These are phyloP conservation scores for Promerops cafer DNA, from an alignment of 2,113 vertebrate genomes.

Conservation along the genomic window DNA sequence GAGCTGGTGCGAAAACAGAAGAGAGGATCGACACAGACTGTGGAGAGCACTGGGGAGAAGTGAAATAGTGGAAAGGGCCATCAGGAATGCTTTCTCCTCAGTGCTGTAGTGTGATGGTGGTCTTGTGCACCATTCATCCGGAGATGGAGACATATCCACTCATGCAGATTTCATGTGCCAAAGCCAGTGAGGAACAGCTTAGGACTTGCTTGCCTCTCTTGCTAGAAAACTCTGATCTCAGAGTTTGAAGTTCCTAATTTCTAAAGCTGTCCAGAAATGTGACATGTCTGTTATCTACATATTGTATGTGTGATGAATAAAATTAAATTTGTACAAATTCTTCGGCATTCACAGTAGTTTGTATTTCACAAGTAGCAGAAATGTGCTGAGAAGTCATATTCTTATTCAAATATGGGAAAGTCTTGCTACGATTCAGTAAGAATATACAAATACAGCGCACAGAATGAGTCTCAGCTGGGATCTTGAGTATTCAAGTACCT, in stretches of 20 bases:
- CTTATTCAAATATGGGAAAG: background rate
- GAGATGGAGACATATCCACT: background rate
- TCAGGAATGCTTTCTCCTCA: background rate
- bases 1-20: background rate
- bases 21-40: background rate
- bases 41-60: background rate
- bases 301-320: background rate
- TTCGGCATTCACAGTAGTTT: background rate
- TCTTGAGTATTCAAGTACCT: background rate
- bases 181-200: background rate
- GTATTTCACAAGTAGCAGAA: background rate
- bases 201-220: rapidly evolving
- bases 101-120: background rate
- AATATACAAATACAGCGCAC: background rate
- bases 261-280: background rate
- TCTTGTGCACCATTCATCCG: background rate
- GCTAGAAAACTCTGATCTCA: background rate
- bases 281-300: background rate
- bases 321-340: background rate
- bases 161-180: background rate
- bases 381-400: background rate
- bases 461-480: background rate
- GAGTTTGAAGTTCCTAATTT: background rate
- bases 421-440: background rate
- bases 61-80: background rate